Percentiles rank a stretch among this genome's conserved stretches.
Evolutionary conservation across 1,140 invertebrate species (phyloP).

Genomic region (Chionoecetes opilio): DNA sequence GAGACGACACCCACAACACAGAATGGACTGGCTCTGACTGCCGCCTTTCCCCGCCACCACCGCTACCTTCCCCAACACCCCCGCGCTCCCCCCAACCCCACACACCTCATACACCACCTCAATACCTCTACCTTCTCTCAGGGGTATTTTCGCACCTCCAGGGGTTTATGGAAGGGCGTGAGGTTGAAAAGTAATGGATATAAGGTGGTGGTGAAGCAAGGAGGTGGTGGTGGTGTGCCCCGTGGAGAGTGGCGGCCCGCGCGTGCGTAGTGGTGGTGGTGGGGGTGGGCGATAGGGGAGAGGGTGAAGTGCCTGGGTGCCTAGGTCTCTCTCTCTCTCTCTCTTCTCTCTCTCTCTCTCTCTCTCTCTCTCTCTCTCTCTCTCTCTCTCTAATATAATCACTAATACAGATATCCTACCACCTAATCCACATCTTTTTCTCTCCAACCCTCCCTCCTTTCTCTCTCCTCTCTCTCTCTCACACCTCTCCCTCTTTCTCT

Average conservation of each 20-base stretch:
- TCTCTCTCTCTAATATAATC: too few relatives aligned
- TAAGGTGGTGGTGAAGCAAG: not conserved
- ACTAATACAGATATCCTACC: too few relatives aligned
- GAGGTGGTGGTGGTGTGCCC: not conserved
- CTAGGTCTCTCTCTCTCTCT: not conserved
- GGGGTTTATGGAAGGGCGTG: not conserved
- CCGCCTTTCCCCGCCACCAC: not conserved
- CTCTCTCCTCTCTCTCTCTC: too few relatives aligned
- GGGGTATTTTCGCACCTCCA: not conserved
- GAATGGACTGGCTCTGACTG: conserved; percentile 46
- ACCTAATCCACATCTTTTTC: too few relatives aligned
- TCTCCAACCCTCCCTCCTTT: too few relatives aligned
- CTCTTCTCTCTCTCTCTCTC: too few relatives aligned
- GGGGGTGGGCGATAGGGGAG: not conserved
- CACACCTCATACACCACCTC: not conserved
- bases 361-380: too few relatives aligned
- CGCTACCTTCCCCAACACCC: not conserved
- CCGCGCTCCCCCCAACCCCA: not conserved
- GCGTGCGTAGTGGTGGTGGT: not conserved
- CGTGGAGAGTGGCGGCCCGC: not conserved
- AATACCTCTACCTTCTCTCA: not conserved
- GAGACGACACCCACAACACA: not conserved
- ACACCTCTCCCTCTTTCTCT: not conserved
- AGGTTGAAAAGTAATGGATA: not conserved
- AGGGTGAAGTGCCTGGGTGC: not conserved